Evolutionary conservation across 2,797 vertebrate species (phyloP).

Genomic region (Rhincodon typus): DNA sequence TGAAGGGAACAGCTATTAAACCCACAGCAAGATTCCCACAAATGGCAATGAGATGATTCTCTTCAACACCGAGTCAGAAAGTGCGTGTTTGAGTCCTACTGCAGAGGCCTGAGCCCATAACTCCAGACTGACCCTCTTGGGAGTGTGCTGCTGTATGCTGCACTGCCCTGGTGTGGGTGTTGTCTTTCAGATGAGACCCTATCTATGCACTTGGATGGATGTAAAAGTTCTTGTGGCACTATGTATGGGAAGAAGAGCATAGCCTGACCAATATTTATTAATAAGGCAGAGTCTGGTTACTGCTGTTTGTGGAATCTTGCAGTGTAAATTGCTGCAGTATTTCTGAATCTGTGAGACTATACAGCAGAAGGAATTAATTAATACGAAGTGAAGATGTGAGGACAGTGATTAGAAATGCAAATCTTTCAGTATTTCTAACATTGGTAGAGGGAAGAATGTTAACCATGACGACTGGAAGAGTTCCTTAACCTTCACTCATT

Average conservation of each 20-base stretch:
- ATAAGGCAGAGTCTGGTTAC: neutral
- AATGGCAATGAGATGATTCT: neutral
- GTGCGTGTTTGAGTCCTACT: neutral
- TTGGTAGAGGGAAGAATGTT: neutral
- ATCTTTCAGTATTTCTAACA: neutral
- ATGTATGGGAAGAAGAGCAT: neutral
- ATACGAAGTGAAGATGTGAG: neutral
- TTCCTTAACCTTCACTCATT: neutral
- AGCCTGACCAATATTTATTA: neutral
- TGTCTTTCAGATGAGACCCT: neutral
- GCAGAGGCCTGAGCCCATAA: neutral
- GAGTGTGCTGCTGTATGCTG: too few species aligned
- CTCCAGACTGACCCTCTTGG: neutral
- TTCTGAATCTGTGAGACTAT: neutral
- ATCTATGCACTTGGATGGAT: neutral
- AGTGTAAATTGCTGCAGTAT: neutral
- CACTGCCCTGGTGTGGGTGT: neutral
- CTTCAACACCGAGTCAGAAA: neutral
- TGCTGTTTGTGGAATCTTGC: neutral
- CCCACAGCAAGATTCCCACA: neutral
- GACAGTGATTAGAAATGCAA: neutral
- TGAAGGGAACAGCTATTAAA: neutral
- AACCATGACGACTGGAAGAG: neutral
- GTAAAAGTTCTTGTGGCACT: neutral
- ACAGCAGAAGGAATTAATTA: too few species aligned